Evolutionary conservation across 2,888 invertebrate species (phyloP), one percentile per base, ranked within the genome.

Genomic region (Ormyrus rosae): DNA sequence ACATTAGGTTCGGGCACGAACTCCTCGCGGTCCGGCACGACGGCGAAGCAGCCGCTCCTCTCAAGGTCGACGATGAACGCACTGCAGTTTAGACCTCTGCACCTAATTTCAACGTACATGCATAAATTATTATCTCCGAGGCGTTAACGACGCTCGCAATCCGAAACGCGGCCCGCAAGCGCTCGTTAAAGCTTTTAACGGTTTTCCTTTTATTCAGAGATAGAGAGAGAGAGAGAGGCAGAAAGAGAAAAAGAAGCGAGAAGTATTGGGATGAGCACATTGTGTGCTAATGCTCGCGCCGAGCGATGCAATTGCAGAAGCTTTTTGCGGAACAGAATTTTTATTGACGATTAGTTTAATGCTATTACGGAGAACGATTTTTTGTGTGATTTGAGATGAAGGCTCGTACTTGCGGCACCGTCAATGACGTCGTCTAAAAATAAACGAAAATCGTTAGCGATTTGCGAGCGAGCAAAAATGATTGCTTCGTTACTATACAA

Each of bases 1-100:
- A 92, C 92, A 84, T 93, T 93, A 64, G 92, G 92, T 85, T 94
- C 94, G 5, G 92, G 89, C 19, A 89, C 86, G 34, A 89, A 87
- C 56, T 91, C 89, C 8, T 88, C 85, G 55, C 88, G 87, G n/a
- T 86, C 86, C 11, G 84, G 76, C 72, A 83, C 76, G 5, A 89
- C 84, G 73, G 84, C 85, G 80, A 86, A 86, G 74, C 90, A 90
- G 10, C 85, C 83, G 69, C 88, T 88, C 45, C 84, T 85, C 7
- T 85, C 85, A 50, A 88, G 85, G 75, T 90, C 90, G 74, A 90
- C 82, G 6, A 89, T 83, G 78, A 90, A 89, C 9, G 88, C 88
- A 6, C 85, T 87, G 81, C 90, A 90, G 82, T 88, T 89, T 6
- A 67, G 58, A n/a, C 83, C 85, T 63, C 80, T 80, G 77, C 90